phyloP scores from a whole-genome alignment of 2,888 invertebrate species.

The Torymus tubicola region DNA sequence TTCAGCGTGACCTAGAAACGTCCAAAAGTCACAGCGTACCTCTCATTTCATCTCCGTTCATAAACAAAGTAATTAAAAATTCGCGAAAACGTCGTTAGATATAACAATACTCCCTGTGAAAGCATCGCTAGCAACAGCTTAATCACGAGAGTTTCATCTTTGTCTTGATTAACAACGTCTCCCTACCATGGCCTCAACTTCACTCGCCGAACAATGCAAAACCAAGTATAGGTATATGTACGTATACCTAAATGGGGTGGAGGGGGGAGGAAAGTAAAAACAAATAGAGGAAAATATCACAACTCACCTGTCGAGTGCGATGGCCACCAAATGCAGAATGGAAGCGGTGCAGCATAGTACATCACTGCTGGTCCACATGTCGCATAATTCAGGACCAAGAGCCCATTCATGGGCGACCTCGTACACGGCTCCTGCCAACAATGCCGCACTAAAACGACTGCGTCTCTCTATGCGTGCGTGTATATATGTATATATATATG shows the following conservation, averaged over 20 bases:
- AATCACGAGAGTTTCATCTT: constrained; percentile 36
- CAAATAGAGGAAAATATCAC: constrained; percentile 1
- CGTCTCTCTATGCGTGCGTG: not conserved
- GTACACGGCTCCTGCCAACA: constrained; percentile 82
- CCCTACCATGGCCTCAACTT: not conserved
- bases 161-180: constrained; percentile 20
- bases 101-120: not conserved
- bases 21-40: no score
- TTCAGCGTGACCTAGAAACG: no score
- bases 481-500: not conserved
- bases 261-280: not conserved
- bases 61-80: no score
- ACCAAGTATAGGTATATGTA: not conserved
- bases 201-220: constrained; percentile 7
- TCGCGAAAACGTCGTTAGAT: not conserved
- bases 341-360: constrained; percentile 93
- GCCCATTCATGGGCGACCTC: constrained; percentile 90
- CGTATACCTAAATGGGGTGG: not conserved
- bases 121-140: not conserved
- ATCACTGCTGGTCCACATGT: constrained; percentile 96
- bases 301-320: constrained; percentile 87
- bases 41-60: no score
- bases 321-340: constrained; percentile 88
- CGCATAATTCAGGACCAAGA: constrained; percentile 91
- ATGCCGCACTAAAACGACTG: constrained; percentile 66